These are phyloP conservation scores for Syrphus vitripennis DNA, from an alignment of 2,888 invertebrate genomes.

Conservation along the genomic window DNA sequence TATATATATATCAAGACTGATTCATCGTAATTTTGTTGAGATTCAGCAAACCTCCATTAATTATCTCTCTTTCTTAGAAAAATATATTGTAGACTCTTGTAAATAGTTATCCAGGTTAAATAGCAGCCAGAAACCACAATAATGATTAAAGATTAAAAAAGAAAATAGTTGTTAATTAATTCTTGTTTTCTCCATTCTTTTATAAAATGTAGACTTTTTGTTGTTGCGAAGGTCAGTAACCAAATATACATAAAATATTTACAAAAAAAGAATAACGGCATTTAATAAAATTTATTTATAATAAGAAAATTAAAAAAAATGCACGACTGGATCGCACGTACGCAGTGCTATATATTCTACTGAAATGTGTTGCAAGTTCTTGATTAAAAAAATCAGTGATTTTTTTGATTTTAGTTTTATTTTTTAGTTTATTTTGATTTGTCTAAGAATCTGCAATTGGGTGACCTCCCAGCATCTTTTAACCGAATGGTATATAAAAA, in stretches of 20 bases:
- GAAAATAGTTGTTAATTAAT: conserved; percentile 30
- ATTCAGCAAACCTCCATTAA: conserved; percentile 46
- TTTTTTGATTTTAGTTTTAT: no score
- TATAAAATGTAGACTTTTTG: conserved; percentile 3
- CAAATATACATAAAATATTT: conserved; percentile 57
- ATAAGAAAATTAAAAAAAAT: not conserved
- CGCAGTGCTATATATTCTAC: no score
- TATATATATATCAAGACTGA: conserved; percentile 59
- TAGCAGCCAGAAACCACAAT: conserved; percentile 18
- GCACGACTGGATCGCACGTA: no score
- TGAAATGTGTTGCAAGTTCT: no score
- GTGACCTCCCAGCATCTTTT: no score
- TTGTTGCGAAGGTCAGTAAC: conserved; percentile 47
- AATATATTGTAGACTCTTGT: conserved; percentile 44
- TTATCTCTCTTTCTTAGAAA: conserved; percentile 26
- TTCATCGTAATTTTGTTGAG: conserved; percentile 52
- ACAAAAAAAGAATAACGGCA: not conserved
- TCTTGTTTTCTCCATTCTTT: conserved; percentile 13
- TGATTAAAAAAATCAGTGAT: no score
- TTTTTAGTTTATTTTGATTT: no score
- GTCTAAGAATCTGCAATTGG: no score
- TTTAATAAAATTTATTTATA: not conserved
- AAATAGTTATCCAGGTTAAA: conserved; percentile 37
- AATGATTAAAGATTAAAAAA: conserved; percentile 17
- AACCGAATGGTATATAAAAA: no score